Evolutionary conservation across 2,888 invertebrate species (phyloP).

Genomic region (Apodemia mormo): DNA sequence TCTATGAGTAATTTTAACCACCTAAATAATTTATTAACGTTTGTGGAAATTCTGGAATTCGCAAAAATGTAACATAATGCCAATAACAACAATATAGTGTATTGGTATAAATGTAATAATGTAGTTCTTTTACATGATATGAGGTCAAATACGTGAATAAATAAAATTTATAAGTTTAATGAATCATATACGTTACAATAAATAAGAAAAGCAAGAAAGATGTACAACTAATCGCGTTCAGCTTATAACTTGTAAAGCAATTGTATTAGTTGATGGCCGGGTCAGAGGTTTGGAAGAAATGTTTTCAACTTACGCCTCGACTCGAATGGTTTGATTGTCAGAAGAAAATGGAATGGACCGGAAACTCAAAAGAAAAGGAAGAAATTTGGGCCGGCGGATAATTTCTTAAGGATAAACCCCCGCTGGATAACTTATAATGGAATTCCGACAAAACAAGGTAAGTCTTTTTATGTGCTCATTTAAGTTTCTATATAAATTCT

Average conservation of each 20-base stretch:
- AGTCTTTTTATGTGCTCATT: conserved; percentile 28
- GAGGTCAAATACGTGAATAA: no score
- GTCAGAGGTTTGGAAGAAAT: conserved; percentile 61
- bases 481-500: conserved; percentile 29
- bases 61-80: no score
- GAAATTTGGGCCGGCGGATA: conserved; percentile 42
- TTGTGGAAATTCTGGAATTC: no score
- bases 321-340: conserved; percentile 62
- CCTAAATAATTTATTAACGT: no score
- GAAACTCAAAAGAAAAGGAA: conserved; percentile 43
- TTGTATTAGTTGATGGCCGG: conserved; percentile 73
- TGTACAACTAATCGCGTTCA: conserved; percentile 21
- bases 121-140: no score
- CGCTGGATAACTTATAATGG: conserved; percentile 42
- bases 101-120: no score
- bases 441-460: conserved; percentile 36
- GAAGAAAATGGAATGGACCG: conserved; percentile 48
- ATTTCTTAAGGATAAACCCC: conserved; percentile 38
- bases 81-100: no score
- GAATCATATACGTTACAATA: no score
- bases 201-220: no score
- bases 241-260: conserved; percentile 40
- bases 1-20: no score
- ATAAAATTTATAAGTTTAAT: no score
- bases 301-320: conserved; percentile 56